Conservation (phyloP, 2,888 invertebrate genomes). For the Corythucha ciliata region DNA sequence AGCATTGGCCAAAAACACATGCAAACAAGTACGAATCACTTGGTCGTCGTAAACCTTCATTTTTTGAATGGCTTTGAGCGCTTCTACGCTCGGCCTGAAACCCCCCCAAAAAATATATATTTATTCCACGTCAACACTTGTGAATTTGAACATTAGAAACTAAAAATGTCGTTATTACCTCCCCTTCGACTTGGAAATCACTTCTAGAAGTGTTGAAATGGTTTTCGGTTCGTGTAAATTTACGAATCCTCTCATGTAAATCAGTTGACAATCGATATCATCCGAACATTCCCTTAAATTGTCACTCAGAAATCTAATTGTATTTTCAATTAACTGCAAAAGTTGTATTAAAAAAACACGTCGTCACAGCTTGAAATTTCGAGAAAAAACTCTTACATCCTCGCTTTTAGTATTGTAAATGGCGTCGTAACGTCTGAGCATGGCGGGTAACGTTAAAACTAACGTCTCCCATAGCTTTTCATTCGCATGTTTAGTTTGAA, state of each 20-base stretch:
- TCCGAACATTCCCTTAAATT: constrained; percentile 45
- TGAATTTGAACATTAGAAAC: not conserved
- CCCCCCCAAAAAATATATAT: not conserved
- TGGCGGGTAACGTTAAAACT: constrained; percentile 54
- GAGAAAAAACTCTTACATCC: constrained; percentile 7
- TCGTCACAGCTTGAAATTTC: not conserved
- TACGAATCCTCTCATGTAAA: constrained; percentile 57
- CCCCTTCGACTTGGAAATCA: constrained; percentile 12
- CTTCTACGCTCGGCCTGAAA: constrained; percentile 49
- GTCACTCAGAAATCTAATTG: constrained; percentile 41
- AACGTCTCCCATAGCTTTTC: constrained; percentile 57
- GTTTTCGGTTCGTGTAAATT: constrained; percentile 43
- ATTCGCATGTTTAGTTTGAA: constrained; percentile 41
- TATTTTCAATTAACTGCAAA: constrained; percentile 41
- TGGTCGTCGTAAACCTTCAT: constrained; percentile 44
- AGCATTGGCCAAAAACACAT: constrained; percentile 49
- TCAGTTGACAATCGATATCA: constrained; percentile 49
- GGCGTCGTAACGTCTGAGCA: constrained; percentile 41
- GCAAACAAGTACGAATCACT: constrained; percentile 46
- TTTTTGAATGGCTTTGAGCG: constrained; percentile 53
- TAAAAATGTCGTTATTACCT: constrained; percentile 3
- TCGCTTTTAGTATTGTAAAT: constrained; percentile 4
- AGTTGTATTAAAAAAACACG: constrained; percentile 2
- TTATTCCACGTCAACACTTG: not conserved
- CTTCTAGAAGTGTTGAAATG: constrained; percentile 11